Percentiles rank a stretch among this genome's conserved stretches.
Conservation (phyloP, 2,113 vertebrate species). For the Hydrolagus affinis region DNA sequence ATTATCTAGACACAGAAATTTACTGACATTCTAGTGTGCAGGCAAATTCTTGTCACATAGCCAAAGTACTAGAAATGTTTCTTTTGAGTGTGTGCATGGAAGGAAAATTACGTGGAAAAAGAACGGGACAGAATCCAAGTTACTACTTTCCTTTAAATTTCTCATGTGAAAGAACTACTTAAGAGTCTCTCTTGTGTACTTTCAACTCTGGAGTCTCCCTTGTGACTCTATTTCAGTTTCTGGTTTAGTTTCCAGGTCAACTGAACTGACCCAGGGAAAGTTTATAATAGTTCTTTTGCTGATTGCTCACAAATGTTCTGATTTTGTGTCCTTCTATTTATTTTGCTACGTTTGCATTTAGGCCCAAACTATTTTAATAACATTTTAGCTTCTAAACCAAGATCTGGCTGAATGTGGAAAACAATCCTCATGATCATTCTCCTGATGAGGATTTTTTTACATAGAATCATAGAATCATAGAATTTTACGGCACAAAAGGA, state of each 20-base stretch:
- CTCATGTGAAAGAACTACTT: constrained; percentile 5
- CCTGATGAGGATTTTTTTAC: background rate
- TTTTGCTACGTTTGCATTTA: background rate
- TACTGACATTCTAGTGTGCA: background rate
- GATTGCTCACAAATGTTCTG: background rate
- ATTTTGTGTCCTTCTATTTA: background rate
- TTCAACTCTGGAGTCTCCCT: background rate
- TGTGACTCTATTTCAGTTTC: background rate
- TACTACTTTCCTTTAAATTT: constrained; percentile 21
- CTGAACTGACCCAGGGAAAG: background rate
- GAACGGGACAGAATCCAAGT: constrained; percentile 8
- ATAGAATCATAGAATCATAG: too few species aligned
- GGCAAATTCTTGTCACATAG: background rate
- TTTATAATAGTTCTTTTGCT: background rate
- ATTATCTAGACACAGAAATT: background rate
- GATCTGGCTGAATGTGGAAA: background rate
- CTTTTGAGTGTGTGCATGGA: constrained; percentile 1
- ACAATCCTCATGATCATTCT: background rate
- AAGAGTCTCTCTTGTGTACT: background rate
- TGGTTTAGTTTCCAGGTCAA: background rate
- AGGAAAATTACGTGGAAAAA: background rate
- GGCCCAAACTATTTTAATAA: background rate
- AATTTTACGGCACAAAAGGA: too few species aligned
- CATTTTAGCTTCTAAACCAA: background rate
- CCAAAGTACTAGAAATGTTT: background rate